Percentiles rank a stretch among this genome's conserved stretches.
Conservation (phyloP, 2,888 invertebrate genomes). For the Chaitophorus viminalis region DNA sequence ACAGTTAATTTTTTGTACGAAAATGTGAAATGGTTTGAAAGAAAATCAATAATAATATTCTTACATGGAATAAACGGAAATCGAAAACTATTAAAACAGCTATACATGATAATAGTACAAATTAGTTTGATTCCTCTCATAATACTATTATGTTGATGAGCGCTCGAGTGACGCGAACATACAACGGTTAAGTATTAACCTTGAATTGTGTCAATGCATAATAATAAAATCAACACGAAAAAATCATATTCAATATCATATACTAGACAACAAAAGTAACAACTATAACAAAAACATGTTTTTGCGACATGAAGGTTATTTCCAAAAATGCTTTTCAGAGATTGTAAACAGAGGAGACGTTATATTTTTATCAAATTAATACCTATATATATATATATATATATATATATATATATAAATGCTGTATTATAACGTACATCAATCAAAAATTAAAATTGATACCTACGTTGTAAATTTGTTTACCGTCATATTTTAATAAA, state of each 20-base stretch:
- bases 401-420: background rate
- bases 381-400: background rate
- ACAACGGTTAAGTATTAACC: conserved; percentile 29
- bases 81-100: background rate
- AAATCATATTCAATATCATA: background rate
- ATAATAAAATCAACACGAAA: conserved; percentile 1
- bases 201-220: conserved; percentile 25
- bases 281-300: conserved; percentile 36
- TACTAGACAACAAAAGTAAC: background rate
- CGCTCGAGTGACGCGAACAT: background rate
- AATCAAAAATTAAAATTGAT: background rate
- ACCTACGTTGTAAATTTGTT: conserved; percentile 6
- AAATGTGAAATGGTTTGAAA: background rate
- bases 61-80: background rate
- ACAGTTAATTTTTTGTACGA: background rate
- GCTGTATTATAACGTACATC: background rate
- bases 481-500: background rate
- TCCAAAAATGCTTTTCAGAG: conserved; percentile 8
- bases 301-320: conserved; percentile 15
- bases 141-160: background rate
- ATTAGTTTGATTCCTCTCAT: background rate
- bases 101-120: background rate
- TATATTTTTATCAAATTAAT: background rate
- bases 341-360: conserved; percentile 1
- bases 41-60: background rate